Percentiles rank a stretch among this genome's conserved stretches.
These are phyloP conservation scores for Ranitomeya variabilis DNA, from an alignment of 2,113 vertebrate species.

Conservation along the genomic window DNA sequence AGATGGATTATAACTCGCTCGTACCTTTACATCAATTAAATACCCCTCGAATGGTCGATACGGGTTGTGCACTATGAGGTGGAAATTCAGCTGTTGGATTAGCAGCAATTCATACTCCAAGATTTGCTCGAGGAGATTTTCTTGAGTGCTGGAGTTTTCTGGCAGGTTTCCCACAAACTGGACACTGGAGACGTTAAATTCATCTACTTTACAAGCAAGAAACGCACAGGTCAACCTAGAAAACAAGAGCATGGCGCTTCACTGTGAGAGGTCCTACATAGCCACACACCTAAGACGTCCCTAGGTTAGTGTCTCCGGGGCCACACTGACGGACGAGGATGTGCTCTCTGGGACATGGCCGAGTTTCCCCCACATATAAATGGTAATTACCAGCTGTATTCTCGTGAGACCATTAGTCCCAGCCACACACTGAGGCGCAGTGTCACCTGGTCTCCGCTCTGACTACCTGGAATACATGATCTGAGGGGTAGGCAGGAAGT, in stretches of 20 bases:
- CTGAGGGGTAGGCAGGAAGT: too few species aligned
- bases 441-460: too few species aligned
- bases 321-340: too few species aligned
- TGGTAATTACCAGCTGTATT: too few species aligned
- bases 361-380: too few species aligned
- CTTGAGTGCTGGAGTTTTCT: conserved; percentile 84
- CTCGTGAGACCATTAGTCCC: too few species aligned
- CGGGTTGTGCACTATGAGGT: conserved; percentile 93
- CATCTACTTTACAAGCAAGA: conserved; percentile 96
- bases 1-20: conserved; percentile 42
- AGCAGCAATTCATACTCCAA: conserved; percentile 92
- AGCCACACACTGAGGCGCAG: too few species aligned
- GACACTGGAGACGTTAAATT: conserved; percentile 94
- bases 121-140: conserved; percentile 89
- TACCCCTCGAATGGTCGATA: conserved; percentile 95
- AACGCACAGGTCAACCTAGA: conserved; percentile 89
- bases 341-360: too few species aligned
- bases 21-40: conserved; percentile 94
- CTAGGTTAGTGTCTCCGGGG: too few species aligned
- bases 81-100: conserved; percentile 95
- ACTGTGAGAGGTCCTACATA: background rate
- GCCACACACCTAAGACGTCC: too few species aligned
- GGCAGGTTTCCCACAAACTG: conserved; percentile 95
- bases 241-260: background rate
- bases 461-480: too few species aligned